Conservation (phyloP, 2,888 invertebrate genomes). For the Petrolisthes cinctipes region DNA sequence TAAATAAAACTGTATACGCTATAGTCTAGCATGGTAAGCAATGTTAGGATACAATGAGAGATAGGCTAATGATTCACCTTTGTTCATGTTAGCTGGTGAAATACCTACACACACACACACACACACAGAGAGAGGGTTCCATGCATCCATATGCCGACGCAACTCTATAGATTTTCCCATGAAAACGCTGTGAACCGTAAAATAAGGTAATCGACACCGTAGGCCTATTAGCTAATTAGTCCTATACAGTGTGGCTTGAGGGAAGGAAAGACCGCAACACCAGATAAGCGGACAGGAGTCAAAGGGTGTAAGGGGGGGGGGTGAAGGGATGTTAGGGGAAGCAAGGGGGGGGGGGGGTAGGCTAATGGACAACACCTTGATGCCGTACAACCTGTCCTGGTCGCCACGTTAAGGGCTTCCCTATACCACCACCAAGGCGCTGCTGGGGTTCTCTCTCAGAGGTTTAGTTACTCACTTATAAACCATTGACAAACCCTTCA, state of each 20-base stretch:
- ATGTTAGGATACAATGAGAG: no score
- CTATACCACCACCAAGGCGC: background rate
- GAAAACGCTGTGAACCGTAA: constrained; percentile 12
- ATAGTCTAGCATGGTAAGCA: no score
- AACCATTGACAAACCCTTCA: no score
- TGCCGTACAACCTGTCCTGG: constrained; percentile 11
- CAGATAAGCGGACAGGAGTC: background rate
- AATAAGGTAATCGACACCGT: constrained; percentile 23
- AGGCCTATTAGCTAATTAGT: constrained; percentile 35
- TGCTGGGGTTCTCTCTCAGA: no score
- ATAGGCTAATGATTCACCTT: no score
- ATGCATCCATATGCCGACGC: background rate
- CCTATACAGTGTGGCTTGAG: constrained; percentile 16
- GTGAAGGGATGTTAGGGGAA: background rate
- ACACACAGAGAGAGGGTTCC: no score
- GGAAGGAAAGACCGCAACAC: background rate
- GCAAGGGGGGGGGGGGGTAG: background rate
- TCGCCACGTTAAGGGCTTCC: constrained; percentile 21
- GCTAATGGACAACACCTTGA: background rate
- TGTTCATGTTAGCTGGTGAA: no score
- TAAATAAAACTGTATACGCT: no score
- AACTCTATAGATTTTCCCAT: constrained; percentile 1
- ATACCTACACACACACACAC: no score
- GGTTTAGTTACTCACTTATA: no score
- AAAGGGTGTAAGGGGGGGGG: background rate